Conservation (phyloP, 35 echinoderm and acorn worm genomes). For the Holothuria glaberrima region DNA sequence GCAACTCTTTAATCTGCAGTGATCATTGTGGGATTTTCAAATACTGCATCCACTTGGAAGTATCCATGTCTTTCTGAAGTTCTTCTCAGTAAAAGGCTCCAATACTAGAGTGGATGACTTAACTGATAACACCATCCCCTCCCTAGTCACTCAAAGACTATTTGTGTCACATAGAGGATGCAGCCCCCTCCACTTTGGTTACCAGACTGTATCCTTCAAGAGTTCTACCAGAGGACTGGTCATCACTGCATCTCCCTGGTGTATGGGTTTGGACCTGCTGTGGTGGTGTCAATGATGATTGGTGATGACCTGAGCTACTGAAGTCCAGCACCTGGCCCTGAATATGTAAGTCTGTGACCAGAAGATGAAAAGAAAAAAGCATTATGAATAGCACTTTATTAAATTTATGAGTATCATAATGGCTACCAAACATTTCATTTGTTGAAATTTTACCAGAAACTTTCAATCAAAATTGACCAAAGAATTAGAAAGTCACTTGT, state of each 20-base stretch:
- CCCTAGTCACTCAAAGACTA: no score
- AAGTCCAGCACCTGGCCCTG: constrained; percentile 64
- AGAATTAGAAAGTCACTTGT: no score
- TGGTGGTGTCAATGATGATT: constrained; percentile 46
- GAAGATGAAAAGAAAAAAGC: neutral
- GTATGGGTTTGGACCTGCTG: constrained; percentile 14
- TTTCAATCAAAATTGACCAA: no score
- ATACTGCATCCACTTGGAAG: no score
- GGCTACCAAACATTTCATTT: no score
- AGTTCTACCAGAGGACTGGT: constrained; percentile 69
- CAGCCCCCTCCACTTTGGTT: constrained; percentile 67
- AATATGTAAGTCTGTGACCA: constrained; percentile 49
- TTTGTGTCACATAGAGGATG: constrained; percentile 29
- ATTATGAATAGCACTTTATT: no score
- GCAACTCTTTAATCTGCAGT: no score
- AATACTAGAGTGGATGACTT: neutral
- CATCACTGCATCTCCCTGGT: constrained; percentile 43
- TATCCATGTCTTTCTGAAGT: neutral
- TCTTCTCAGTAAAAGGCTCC: neutral
- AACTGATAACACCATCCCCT: neutral
- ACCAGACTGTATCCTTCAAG: constrained; percentile 81
- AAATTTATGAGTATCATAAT: no score
- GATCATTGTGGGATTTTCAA: no score
- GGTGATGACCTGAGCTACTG: constrained; percentile 57
- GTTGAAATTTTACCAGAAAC: no score